A percentile compares a stretch with the other conserved stretches of the same genome.
Evolutionary conservation across 2,113 vertebrate genomes (phyloP).

Genomic region (Mesocricetus auratus): DNA sequence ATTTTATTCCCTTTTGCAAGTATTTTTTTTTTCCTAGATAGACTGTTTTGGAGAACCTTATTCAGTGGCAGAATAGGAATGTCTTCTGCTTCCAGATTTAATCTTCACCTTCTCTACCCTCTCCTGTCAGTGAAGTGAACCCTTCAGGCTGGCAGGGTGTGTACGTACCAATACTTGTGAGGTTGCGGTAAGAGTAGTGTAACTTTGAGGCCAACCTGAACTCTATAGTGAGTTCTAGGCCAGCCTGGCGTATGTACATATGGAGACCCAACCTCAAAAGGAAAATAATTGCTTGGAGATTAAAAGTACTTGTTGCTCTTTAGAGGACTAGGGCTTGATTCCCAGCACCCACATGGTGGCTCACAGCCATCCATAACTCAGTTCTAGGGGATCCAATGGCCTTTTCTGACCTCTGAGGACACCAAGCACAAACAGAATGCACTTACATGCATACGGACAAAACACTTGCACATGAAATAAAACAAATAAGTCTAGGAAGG

Average conservation of each 20-base stretch:
- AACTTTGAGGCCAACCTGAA: neutral
- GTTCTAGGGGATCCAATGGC: neutral
- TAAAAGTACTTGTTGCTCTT: neutral
- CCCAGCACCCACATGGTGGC: neutral
- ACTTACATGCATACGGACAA: neutral
- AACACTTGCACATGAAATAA: neutral
- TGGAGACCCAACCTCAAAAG: neutral
- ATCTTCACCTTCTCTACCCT: neutral
- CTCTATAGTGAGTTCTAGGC: neutral
- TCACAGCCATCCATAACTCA: neutral
- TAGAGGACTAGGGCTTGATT: neutral
- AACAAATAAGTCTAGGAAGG: neutral
- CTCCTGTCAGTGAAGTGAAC: neutral
- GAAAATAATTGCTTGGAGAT: neutral
- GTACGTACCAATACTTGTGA: neutral
- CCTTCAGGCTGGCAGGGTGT: too few relatives aligned
- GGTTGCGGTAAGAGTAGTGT: neutral
- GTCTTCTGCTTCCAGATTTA: neutral
- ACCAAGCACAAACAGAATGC: neutral
- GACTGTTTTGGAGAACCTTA: neutral
- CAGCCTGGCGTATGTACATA: neutral
- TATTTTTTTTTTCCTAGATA: neutral
- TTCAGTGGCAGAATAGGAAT: neutral
- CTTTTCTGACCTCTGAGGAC: neutral
- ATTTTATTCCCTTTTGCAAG: constrained; percentile 8